Base-by-base conservation (phyloP, 2,113 vertebrate species). In the Phocoena phocoena region DNA sequence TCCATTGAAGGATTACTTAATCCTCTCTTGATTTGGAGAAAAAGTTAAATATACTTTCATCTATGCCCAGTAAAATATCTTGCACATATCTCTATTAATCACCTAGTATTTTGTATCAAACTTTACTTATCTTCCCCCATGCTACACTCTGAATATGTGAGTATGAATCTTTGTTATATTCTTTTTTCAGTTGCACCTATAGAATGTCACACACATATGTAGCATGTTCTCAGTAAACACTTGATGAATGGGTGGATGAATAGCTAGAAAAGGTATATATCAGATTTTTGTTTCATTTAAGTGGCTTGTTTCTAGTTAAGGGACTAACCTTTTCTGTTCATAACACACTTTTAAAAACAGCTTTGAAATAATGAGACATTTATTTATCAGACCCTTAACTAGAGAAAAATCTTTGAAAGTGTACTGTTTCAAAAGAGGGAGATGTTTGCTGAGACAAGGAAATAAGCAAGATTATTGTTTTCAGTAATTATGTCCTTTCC, bases 401-500 rank as follows among this genome's bases (percentile, higher is more conserved):
- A 71, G 4, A 92, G 17, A 85, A 77, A 91, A 93, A 80, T 67
- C 13, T 62, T 95, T 90, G 60, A 86, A 88, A 82, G 87, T 44
- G 14, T 0, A 53, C 5, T 94, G 4, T 77, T 96, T 79, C 11
- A 44, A 93, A 50, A 38, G n/a, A 76, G 12, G 62, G 33, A 26
- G 65, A 55, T 25, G 13, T 62, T 83, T 90, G 5, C 33, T 88
- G 55, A 96, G 50, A 83, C 26, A 84, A 90, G 31, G 36, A 47
- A 47, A 31, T 38, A 87, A 25, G 17, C 17, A 84, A 81, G 14
- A 26, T 85, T 73, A 73, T 89, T 50, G 3, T 82, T 71, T 88
- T 95, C 79, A 83, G 15, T 36, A 81, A 80, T 3, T 63, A 2
- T 87, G 63, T 68, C 1, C 25, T 95, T 93, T 67, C 17, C 33